Conservation (phyloP, 2,888 invertebrate genomes). For the Meiosimyza decipiens region DNA sequence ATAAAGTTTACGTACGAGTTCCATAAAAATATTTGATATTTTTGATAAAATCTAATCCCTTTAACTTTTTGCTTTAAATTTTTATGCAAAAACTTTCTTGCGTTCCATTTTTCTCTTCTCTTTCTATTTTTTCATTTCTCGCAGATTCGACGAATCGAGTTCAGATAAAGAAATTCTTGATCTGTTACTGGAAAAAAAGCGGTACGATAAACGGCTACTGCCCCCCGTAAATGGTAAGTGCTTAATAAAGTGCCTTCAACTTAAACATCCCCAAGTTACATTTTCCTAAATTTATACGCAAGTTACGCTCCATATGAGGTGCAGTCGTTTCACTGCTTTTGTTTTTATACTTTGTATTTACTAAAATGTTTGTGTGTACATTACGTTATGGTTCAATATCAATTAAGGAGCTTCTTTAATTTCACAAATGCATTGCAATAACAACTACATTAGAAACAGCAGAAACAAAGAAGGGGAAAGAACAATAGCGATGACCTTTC, state of each 20-base stretch:
- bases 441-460: background rate
- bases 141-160: slow-evolving; percentile 89
- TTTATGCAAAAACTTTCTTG: slow-evolving; percentile 18
- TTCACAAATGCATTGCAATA: slow-evolving; percentile 31
- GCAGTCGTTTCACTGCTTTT: slow-evolving; percentile 8
- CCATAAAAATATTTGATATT: too few species aligned
- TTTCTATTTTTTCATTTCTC: slow-evolving; percentile 34
- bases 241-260: background rate
- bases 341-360: slow-evolving; percentile 12
- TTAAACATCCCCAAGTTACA: background rate
- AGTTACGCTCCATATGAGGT: background rate
- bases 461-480: background rate
- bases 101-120: slow-evolving; percentile 12
- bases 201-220: slow-evolving; percentile 92
- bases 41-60: background rate
- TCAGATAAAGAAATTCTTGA: slow-evolving; percentile 94
- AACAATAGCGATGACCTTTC: too few species aligned
- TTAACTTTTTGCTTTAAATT: slow-evolving; percentile 17
- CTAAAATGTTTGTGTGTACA: background rate
- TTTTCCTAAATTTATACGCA: background rate
- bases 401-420: slow-evolving; percentile 32
- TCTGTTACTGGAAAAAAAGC: slow-evolving; percentile 85
- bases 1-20: too few species aligned
- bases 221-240: slow-evolving; percentile 87
- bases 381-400: slow-evolving; percentile 9